Evolutionary conservation across 92 coral and sea anemone genomes (phyloP), one percentile per base, ranked within the genome.

Genomic region (Chrysogorgia sp.): DNA sequence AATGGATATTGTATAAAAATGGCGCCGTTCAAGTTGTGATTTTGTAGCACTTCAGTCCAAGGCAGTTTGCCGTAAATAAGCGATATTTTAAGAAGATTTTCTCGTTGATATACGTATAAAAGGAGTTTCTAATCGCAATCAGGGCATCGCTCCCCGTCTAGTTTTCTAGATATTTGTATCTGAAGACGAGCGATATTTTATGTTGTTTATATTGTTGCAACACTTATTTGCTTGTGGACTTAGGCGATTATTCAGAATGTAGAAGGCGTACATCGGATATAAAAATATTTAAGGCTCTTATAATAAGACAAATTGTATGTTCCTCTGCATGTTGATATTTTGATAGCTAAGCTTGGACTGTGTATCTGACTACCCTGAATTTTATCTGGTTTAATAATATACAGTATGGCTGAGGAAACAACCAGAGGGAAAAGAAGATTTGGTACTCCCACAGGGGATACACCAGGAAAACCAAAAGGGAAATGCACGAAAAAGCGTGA

Each of bases 381-480:
- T n/a, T n/a, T n/a, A n/a, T n/a, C n/a, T n/a, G n/a, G n/a, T n/a
- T n/a, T n/a, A n/a, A n/a, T n/a, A n/a, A n/a, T n/a, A n/a, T n/a
- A n/a, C n/a, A n/a, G n/a, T n/a, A n/a, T n/a, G n/a, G n/a, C n/a
- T n/a, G n/a, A n/a, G n/a, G n/a, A n/a, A n/a, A n/a, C n/a, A n/a
- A n/a, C n/a, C n/a, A n/a, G 55, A 15, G 24, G 55, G 26, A 66
- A 66, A 53, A 35, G 74, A 66, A 25, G 55, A 2, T 32, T 29
- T 66, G 41, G 52, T 41, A 9, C 25, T 1, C 74, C 74, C 1
- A 66, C 55, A 20, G 74, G 74, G 9, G n/a, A 66, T 34, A 66
- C 74, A 17, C 74, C 74, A 10, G 74, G 74, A 66, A 66, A 66
- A 20, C 74, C 74, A 5, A 8, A 41, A 1, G 6, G 37, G 26